These are phyloP conservation scores for Odontomyia ornata DNA, from an alignment of 2,888 invertebrate genomes.

Conservation along the genomic window DNA sequence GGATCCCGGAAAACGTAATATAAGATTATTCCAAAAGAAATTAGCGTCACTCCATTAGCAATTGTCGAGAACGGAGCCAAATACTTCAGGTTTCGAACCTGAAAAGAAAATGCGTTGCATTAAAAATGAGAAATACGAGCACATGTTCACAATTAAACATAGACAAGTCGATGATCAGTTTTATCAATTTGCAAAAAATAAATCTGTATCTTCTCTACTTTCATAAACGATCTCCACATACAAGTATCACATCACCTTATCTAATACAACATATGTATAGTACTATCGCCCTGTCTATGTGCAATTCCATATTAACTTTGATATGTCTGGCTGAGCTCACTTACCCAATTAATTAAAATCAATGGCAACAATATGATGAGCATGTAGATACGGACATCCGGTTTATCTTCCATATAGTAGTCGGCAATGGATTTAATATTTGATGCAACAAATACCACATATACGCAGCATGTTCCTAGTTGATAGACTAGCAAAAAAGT, in stretches of 20 bases:
- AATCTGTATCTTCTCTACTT: constrained; percentile 59
- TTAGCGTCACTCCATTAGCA: constrained; percentile 85
- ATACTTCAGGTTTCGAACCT: constrained; percentile 77
- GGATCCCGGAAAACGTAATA: constrained; percentile 84
- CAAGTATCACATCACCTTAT: no score
- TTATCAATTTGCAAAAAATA: no score
- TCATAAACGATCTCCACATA: no score
- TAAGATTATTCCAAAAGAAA: constrained; percentile 85
- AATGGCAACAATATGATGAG: constrained; percentile 76
- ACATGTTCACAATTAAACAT: no score
- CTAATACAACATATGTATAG: no score
- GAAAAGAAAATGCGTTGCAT: not conserved
- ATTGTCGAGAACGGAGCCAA: constrained; percentile 90
- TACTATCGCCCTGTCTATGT: no score
- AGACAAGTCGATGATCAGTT: no score
- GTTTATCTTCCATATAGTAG: constrained; percentile 65
- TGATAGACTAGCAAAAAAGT: constrained; percentile 86
- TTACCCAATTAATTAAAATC: constrained; percentile 81
- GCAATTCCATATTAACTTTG: not conserved
- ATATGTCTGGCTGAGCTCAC: constrained; percentile 54
- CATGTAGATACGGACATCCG: constrained; percentile 75
- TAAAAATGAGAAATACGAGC: no score
- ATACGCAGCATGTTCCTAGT: constrained; percentile 95
- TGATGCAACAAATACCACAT: constrained; percentile 90
- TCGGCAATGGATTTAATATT: constrained; percentile 78